Percentiles rank a stretch among this genome's conserved stretches.
Conservation (phyloP, 2,113 vertebrate species). For the Oncorhynchus clarkii region DNA sequence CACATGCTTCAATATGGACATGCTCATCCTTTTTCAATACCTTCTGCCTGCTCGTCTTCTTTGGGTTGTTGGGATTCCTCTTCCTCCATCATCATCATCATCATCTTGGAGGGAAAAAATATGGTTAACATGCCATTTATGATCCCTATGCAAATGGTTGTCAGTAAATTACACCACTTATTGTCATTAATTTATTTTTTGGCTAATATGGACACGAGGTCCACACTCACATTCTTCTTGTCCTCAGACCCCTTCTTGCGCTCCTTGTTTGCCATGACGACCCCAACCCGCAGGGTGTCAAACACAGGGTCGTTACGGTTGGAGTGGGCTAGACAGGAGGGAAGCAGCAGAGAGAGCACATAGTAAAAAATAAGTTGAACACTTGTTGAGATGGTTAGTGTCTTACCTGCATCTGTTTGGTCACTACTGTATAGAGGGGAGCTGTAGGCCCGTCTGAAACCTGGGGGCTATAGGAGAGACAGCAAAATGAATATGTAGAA, state of each 20-base stretch:
- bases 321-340: slow-evolving; percentile 60
- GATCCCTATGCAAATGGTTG: not conserved
- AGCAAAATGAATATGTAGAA: not conserved
- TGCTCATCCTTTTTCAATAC: slow-evolving; percentile 72
- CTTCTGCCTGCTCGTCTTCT: slow-evolving; percentile 79
- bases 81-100: slow-evolving; percentile 95
- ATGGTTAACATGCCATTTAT: not conserved
- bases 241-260: slow-evolving; percentile 94
- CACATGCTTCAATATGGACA: not conserved
- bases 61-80: slow-evolving; percentile 79
- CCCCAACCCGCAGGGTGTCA: slow-evolving; percentile 89
- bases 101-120: slow-evolving; percentile 63
- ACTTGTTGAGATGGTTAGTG: not conserved
- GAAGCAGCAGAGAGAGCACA: not conserved
- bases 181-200: too few relatives aligned
- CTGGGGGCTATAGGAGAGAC: slow-evolving; percentile 79
- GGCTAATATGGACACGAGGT: not conserved
- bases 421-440: slow-evolving; percentile 85
- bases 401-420: slow-evolving; percentile 66
- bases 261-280: slow-evolving; percentile 98
- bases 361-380: not conserved
- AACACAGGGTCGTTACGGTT: slow-evolving; percentile 91
- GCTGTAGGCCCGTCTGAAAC: slow-evolving; percentile 91
- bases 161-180: too few relatives aligned
- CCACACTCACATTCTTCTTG: slow-evolving; percentile 88